Evolutionary conservation across 2,113 vertebrate genomes (phyloP).

Genomic region (Chiloscyllium plagiosum): DNA sequence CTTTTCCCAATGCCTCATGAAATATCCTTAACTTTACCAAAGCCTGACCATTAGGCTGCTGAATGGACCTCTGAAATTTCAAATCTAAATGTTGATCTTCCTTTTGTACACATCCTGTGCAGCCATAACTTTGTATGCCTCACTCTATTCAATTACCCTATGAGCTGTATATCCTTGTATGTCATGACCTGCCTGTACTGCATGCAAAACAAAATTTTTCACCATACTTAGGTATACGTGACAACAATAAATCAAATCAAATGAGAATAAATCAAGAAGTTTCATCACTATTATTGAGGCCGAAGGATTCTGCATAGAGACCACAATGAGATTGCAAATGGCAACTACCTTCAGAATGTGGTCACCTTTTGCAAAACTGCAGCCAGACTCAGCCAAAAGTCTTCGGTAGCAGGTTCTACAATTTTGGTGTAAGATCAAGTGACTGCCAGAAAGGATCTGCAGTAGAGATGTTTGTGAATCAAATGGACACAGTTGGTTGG

Average conservation of each 20-base stretch:
- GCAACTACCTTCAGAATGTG: neutral
- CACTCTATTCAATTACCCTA: too few species aligned
- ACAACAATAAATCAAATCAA: too few species aligned
- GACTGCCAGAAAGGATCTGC: neutral
- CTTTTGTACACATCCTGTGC: too few species aligned
- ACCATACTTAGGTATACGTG: neutral
- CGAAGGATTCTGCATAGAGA: too few species aligned
- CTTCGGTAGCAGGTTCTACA: neutral
- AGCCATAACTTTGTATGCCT: too few species aligned
- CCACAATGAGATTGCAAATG: neutral
- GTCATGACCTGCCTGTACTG: too few species aligned
- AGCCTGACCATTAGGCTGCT: neutral
- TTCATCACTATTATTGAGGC: neutral
- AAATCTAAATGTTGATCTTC: too few species aligned
- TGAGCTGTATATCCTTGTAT: too few species aligned
- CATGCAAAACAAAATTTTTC: neutral
- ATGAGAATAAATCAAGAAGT: neutral
- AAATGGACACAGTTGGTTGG: neutral
- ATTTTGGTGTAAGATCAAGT: neutral
- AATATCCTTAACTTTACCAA: neutral
- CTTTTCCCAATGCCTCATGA: neutral
- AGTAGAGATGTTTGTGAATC: neutral
- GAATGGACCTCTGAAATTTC: too few species aligned
- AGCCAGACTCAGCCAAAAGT: neutral
- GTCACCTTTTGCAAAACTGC: neutral